Evolutionary conservation across 2,113 vertebrate genomes (phyloP), one percentile per base, ranked within the genome.

Genomic region (Harpagus bidentatus): DNA sequence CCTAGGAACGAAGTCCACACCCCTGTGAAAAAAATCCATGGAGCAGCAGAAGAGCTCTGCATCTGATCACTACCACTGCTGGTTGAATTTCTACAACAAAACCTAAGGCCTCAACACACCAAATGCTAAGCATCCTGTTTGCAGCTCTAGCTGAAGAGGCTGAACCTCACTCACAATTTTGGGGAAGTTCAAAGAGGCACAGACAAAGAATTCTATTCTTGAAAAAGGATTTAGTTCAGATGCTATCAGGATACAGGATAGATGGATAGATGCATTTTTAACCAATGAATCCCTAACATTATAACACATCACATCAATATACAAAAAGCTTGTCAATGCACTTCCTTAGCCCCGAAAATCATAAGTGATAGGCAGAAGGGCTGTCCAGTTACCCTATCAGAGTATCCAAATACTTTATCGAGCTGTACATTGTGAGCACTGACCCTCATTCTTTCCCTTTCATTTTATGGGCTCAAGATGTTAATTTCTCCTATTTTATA

Each of bases 1-100:
- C 97, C 72, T 23, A 96, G 97, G 97, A 93, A 9, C 3, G 0
- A 56, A 87, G 93, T 70, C 83, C 88, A 70, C 72, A 86, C n/a
- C 92, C 52, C 43, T 31, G 91, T 0, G 47, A 63, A 40, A 38
- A 38, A 43, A 23, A 12, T 4, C 40, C 83, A 79, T 2, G 38
- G 36, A 58, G 71, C 53, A 61, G 69, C 40, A 36, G 19, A 80
- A 20, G 5, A 70, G 83, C 65, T 81, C 58, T 11, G 3, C 48
- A 65, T 55, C 52, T 31, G 5, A 47, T 6, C 23, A 1, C 72
- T 45, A 23, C 38, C 21, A 2, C 38, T 28, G 43, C 66, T 16
- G 58, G 25, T 1, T 15, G 31, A 36, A 25, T 3, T 50, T 10
- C 42, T 28, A 13, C 47, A 50, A 7, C 7, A 40, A 56, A 55